Base-by-base conservation (phyloP, 1,140 invertebrate species). In the Temnothorax longispinosus region DNA sequence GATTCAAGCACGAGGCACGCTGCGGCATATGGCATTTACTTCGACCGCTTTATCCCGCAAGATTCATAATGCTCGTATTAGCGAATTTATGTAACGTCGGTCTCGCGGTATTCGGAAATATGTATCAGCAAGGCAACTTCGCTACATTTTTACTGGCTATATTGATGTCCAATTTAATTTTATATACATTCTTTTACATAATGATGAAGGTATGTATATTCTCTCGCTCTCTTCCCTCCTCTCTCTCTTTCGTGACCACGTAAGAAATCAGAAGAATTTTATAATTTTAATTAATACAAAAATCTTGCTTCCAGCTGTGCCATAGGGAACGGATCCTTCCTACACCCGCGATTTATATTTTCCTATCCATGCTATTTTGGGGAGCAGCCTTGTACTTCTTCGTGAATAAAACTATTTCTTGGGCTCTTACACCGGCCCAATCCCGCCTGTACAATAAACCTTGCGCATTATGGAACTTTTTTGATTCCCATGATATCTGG, bases 401-500 rank as follows among this genome's bases (percentile, higher is more conserved):
- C 95, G 94, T 97, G 13, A 96, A 97, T 64, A 97, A 97, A 91
- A 97, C 97, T 6, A 98, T 98, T 62, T 97, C 97, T 27, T 99
- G 98, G 98, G 96, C 97, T 89, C 87, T 97, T 90, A 97, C 97
- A 1, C 98, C 98, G 13, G 98, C 98, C 0, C 95, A 97, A 92
- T 98, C 98, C 0, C 96, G 98, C 50, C 95, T 96, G 41, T 96
- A 96, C 88, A 99, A 99, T 94, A 96, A 96, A 56, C 96, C 96
- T 35, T 99, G 98, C 93, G 95, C 97, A 5, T 91, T 98, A 6
- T 95, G 98, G 2, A 95, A 97, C 71, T 98, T 99, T 92, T 98
- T 98, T 93, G 98, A 99, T 94, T 96, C 96, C 50, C 98, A 99
- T 94, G 98, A 99, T 92, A 96, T 98, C 35, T 99, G 98, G 98